Conservation (phyloP, 2,797 vertebrate genomes). For the Holocentrus rufus region DNA sequence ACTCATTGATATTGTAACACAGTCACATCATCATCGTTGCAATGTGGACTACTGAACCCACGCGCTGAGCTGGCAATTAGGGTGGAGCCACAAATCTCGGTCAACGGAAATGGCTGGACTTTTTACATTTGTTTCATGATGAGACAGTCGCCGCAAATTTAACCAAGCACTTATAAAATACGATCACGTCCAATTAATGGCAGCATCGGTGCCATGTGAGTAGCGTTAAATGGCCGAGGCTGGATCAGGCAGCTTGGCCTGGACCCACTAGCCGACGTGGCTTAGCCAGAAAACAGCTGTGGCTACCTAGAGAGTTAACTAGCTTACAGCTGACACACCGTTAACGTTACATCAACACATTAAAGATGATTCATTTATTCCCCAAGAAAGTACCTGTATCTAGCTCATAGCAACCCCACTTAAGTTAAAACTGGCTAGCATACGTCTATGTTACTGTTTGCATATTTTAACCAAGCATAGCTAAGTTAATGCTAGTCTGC, state of each 20-base stretch:
- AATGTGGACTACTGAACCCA: conserved; percentile 70
- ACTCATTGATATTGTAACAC: conserved; percentile 20
- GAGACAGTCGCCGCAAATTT: not conserved
- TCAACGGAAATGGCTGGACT: conserved; percentile 33
- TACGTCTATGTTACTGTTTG: not conserved
- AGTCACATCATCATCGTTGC: conserved; percentile 42
- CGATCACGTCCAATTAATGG: too few species aligned
- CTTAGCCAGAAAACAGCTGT: conserved; percentile 38
- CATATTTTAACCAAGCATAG: not conserved
- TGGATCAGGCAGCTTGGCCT: conserved; percentile 44
- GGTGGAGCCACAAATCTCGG: conserved; percentile 76
- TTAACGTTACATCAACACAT: not conserved
- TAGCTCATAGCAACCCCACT: not conserved
- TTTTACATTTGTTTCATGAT: not conserved
- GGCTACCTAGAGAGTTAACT: not conserved
- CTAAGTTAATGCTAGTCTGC: conserved; percentile 28
- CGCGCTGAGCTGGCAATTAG: conserved; percentile 84
- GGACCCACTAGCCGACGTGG: conserved; percentile 73
- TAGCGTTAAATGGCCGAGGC: not conserved
- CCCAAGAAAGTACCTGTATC: accelerated
- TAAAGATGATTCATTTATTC: not conserved
- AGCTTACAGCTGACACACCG: conserved; percentile 43
- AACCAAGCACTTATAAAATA: not conserved
- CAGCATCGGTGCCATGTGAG: too few species aligned
- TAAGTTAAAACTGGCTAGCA: accelerated